A percentile compares a stretch with the other conserved stretches of the same genome.
Conservation (phyloP, 2,113 vertebrate species). For the Heteronetta atricapilla region DNA sequence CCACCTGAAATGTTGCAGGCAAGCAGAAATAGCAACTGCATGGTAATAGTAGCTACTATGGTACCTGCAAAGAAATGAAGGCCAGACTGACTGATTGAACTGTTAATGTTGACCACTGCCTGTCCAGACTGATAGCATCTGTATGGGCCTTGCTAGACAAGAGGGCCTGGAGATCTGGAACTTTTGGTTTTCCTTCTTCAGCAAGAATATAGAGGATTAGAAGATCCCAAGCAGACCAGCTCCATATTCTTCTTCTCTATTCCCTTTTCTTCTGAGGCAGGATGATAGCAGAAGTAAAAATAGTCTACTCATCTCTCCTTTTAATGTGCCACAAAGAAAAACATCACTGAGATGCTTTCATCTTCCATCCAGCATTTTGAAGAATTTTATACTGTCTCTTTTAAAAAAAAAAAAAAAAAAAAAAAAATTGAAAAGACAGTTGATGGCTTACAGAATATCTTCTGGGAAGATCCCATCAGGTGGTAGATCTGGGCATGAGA, state of each 20-base stretch:
- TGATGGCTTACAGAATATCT: background rate
- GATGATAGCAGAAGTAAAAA: background rate
- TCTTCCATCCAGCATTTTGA: background rate
- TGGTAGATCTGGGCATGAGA: background rate
- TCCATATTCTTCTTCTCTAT: background rate
- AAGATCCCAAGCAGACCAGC: background rate
- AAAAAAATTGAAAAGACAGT: too few relatives aligned
- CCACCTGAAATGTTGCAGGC: background rate
- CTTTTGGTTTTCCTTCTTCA: background rate
- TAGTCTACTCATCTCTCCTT: background rate
- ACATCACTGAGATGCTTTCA: background rate
- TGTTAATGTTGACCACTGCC: background rate
- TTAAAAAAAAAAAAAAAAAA: too few relatives aligned
- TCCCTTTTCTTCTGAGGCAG: background rate
- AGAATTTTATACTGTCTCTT: background rate
- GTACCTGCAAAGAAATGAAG: background rate
- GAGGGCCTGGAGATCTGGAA: background rate
- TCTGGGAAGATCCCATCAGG: background rate
- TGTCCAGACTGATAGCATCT: background rate
- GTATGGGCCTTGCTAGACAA: background rate
- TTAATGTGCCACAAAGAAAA: background rate
- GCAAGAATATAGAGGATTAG: background rate
- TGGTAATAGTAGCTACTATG: fast-evolving
- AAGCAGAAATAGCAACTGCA: background rate
- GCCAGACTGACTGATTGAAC: background rate